These are phyloP conservation scores for Hydra vulgaris DNA, from an alignment of 30 jellyfish, hydroid and myxozoan species.

Conservation along the genomic window DNA sequence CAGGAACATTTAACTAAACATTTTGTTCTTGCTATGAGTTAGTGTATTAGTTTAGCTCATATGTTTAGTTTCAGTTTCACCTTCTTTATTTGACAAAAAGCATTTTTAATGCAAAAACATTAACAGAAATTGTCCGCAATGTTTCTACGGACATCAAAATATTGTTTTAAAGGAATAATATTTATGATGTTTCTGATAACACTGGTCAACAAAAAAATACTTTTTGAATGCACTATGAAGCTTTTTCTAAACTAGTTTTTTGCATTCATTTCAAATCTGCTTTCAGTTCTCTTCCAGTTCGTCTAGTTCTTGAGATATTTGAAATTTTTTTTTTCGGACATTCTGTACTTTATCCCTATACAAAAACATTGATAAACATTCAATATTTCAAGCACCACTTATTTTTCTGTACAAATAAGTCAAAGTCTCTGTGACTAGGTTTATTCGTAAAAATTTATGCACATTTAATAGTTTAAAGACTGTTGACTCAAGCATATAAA, in stretches of 20 bases:
- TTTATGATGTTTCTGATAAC: too few species aligned
- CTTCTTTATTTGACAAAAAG: too few species aligned
- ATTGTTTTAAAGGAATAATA: too few species aligned
- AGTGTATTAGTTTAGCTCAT: too few species aligned
- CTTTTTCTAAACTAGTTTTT: not conserved
- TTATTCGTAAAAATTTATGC: not conserved
- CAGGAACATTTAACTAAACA: too few species aligned
- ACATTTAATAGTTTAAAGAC: not conserved
- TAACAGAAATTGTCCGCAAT: too few species aligned
- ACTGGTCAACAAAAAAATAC: not conserved
- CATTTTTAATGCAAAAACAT: too few species aligned
- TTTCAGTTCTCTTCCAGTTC: not conserved
- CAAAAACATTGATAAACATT: not conserved
- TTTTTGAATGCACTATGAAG: not conserved
- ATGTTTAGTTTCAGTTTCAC: too few species aligned
- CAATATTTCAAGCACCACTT: not conserved
- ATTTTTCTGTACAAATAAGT: not conserved
- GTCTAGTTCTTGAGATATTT: not conserved
- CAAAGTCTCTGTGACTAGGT: not conserved
- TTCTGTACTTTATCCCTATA: not conserved
- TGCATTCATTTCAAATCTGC: not conserved
- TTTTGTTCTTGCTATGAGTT: too few species aligned
- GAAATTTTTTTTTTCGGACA: not conserved
- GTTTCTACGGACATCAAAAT: too few species aligned
- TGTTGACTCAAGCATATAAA: not conserved